Evolutionary conservation across 2,113 vertebrate genomes (phyloP), one percentile per base, ranked within the genome.

Genomic region (Calypte anna): DNA sequence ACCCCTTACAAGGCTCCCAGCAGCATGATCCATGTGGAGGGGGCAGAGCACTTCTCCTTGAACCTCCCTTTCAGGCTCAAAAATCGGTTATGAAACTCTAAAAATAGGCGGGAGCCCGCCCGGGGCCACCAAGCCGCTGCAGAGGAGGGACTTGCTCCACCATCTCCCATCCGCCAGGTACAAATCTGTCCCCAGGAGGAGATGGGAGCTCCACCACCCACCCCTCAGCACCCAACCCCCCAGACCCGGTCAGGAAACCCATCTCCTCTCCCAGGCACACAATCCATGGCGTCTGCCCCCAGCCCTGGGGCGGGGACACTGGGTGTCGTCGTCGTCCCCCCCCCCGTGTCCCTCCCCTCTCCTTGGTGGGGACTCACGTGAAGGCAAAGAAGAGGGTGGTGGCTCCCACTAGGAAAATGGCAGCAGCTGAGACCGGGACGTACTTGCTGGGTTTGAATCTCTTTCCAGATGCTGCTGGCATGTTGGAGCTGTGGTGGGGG

Each of bases 321-420:
- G 12, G 27, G 18, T 24, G 18, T 24, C 22, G 38, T 31, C 36
- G 33, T 27, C 0, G 13, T 4, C 8, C 18, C 5, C 44, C 43
- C 66, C 17, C 40, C 40, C 40, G 40, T 40, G 40, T 40, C 40
- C 40, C 40, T 40, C 40, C 40, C 40, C 40, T 40, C 38, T 40
- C 38, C 38, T 40, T 40, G 38, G 54, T 68, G 22, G 50, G 82
- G 64, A 99, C 99, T 99, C 97, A 99, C 99, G 99, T 99, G 97
- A 99, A 99, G 96, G 99, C 98, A 94, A 99, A 99, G 98, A 99
- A 99, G 94, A 99, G 98, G 9, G 98, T 99, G 23, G 99, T 99
- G 94, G 99, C 97, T 96, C 99, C 99, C 75, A 99, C 99, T 85
- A 99, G 98, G 98, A 99, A 99, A 89, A 98, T 95, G 75, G 99